A percentile compares a stretch with the other conserved stretches of the same genome.
These are phyloP conservation scores for Apeltes quadracus DNA, from an alignment of 2,113 vertebrate species.

Conservation along the genomic window DNA sequence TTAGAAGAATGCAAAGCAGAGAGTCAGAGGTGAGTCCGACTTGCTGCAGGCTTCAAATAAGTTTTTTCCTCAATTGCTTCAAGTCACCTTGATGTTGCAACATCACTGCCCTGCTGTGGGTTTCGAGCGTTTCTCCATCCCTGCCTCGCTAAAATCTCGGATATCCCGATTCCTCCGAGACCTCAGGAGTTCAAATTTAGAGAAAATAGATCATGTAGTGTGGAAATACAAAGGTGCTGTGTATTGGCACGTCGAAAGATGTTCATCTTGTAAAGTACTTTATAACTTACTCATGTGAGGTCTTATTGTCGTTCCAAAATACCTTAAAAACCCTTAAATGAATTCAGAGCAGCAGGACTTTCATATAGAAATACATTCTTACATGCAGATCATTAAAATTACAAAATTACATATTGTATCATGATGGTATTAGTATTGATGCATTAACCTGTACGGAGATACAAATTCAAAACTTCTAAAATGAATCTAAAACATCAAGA, in stretches of 20 bases:
- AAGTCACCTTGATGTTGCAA: slow-evolving; percentile 36
- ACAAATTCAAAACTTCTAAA: not conserved
- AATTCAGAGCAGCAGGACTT: not conserved
- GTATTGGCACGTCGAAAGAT: not conserved
- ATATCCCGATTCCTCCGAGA: not conserved
- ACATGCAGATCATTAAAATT: not conserved
- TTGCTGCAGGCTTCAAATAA: slow-evolving; percentile 35
- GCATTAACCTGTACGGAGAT: not conserved
- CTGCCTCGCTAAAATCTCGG: slow-evolving; percentile 4
- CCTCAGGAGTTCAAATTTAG: slow-evolving; percentile 11
- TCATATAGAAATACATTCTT: not conserved
- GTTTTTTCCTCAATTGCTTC: slow-evolving; percentile 33
- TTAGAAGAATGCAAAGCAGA: slow-evolving; percentile 24
- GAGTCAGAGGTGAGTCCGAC: slow-evolving; percentile 7
- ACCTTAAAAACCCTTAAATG: not conserved
- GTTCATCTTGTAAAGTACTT: not conserved
- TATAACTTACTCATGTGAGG: not conserved
- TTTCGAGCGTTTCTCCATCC: slow-evolving; percentile 1
- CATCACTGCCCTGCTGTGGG: slow-evolving; percentile 3
- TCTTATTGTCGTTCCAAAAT: slow-evolving; percentile 1
- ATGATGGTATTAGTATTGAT: not conserved
- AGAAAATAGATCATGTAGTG: slow-evolving; percentile 17
- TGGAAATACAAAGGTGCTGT: not conserved
- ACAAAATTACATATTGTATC: too few species aligned
- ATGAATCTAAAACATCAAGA: not conserved